Evolutionary conservation across 2,113 vertebrate genomes (phyloP).

Genomic region (Lophura nycthemera): DNA sequence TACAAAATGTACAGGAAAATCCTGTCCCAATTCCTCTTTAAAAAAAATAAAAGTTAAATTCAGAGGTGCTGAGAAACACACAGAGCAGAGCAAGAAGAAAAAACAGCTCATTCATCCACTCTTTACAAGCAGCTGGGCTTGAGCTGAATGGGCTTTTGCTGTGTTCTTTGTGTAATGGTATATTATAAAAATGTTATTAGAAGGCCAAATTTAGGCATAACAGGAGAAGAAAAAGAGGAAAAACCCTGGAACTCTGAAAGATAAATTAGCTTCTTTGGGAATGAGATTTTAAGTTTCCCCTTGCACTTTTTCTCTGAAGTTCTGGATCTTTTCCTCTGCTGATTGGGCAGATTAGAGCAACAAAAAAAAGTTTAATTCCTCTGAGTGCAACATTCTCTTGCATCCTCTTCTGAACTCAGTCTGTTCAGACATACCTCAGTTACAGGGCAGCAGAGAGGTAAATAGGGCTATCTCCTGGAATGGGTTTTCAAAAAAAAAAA

Average conservation of each 20-base stretch:
- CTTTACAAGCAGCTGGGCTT: slow-evolving; percentile 71
- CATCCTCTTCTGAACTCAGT: slow-evolving; percentile 15
- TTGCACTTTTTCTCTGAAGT: not conserved
- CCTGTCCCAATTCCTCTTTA: slow-evolving; percentile 14
- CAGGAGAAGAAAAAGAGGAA: slow-evolving; percentile 37
- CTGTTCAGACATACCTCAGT: not conserved
- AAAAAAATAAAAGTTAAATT: slow-evolving; percentile 46
- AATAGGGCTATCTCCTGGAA: not conserved
- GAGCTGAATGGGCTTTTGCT: slow-evolving; percentile 62
- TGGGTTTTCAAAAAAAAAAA: not conserved
- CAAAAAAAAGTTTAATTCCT: slow-evolving; percentile 27
- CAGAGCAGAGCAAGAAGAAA: slow-evolving; percentile 15
- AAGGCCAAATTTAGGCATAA: slow-evolving; percentile 73
- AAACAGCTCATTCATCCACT: slow-evolving; percentile 71
- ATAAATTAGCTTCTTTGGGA: slow-evolving; percentile 67
- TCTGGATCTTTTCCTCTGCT: slow-evolving; percentile 22
- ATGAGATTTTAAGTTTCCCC: slow-evolving; percentile 13
- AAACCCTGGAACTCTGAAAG: slow-evolving; percentile 60
- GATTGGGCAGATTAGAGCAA: slow-evolving; percentile 25
- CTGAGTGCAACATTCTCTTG: slow-evolving; percentile 31
- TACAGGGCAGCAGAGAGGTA: not conserved
- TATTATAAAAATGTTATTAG: slow-evolving; percentile 75
- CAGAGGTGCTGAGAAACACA: slow-evolving; percentile 74
- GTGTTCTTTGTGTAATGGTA: slow-evolving; percentile 65
- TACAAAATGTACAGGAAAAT: slow-evolving; percentile 50